phyloP scores from a whole-genome alignment of 1,140 invertebrate genomes.

The fruit fly (Drosophila melanogaster) region DNA sequence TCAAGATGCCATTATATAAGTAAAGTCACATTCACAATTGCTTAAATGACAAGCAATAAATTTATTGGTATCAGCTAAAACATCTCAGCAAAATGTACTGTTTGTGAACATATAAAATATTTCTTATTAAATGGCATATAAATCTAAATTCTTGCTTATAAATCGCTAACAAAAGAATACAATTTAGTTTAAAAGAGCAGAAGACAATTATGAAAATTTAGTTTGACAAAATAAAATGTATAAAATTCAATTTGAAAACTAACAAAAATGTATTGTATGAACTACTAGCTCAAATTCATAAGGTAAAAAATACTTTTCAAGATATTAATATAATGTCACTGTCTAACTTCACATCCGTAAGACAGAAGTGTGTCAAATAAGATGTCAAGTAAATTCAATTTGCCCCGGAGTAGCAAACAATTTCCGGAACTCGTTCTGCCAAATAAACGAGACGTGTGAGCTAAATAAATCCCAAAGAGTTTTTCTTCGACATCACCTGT shows the following conservation, averaged over 20 bases:
- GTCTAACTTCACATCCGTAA: constrained; percentile 8
- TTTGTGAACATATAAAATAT: too few species aligned
- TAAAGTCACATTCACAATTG: background rate
- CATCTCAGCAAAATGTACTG: background rate
- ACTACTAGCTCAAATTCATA: too few species aligned
- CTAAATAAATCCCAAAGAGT: constrained; percentile 27
- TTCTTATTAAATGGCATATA: too few species aligned
- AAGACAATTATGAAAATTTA: too few species aligned
- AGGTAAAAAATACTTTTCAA: background rate
- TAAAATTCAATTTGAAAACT: too few species aligned
- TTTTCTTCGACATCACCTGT: constrained; percentile 22
- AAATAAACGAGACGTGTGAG: constrained; percentile 26
- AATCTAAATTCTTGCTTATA: too few species aligned
- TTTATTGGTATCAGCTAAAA: background rate
- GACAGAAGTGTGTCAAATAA: constrained; percentile 33
- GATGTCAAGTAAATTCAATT: constrained; percentile 21
- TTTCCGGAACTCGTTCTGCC: constrained; percentile 33
- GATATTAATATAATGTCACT: background rate
- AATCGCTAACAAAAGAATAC: too few species aligned
- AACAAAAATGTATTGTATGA: background rate
- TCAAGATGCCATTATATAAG: background rate
- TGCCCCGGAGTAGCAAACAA: constrained; percentile 11
- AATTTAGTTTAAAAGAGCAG: too few species aligned
- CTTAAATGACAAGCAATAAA: background rate
- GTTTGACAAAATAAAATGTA: too few species aligned